Conservation (phyloP, 2,888 invertebrate species). For the Stenodema calcarata region DNA sequence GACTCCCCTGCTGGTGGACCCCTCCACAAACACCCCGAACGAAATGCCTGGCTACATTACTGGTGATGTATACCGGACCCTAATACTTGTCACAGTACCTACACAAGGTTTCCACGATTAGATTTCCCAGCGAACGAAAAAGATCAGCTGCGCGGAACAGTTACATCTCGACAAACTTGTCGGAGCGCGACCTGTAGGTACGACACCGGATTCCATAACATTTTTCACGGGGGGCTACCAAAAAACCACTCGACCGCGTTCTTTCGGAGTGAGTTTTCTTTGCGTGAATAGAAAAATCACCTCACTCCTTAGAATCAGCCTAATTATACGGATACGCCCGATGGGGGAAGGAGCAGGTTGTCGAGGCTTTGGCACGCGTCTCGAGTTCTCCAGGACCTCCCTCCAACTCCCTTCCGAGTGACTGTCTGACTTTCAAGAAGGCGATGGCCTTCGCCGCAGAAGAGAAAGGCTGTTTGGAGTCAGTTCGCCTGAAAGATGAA, state of each 20-base stretch:
- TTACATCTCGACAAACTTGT: neutral
- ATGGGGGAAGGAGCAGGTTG: neutral
- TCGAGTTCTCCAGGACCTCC: neutral
- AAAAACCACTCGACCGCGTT: neutral
- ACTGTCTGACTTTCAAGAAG: conserved; percentile 15
- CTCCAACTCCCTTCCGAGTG: neutral
- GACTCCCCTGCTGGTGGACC: too few species aligned
- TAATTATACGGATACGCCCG: neutral
- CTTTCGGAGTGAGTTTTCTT: neutral
- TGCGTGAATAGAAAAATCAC: neutral
- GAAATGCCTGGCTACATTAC: too few species aligned
- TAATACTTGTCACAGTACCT: too few species aligned
- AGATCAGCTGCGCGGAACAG: neutral
- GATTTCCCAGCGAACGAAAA: neutral
- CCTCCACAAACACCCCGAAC: too few species aligned
- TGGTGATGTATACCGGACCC: too few species aligned
- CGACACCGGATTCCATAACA: neutral
- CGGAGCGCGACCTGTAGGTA: neutral
- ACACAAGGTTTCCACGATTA: too few species aligned
- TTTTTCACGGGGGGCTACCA: neutral
- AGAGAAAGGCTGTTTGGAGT: neutral
- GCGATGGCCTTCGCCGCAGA: conserved; percentile 25
- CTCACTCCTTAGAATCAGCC: neutral
- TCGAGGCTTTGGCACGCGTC: neutral
- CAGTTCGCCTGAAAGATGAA: neutral